Evolutionary conservation across 2,888 invertebrate species (phyloP).

Genomic region (Calameuta pallipes): DNA sequence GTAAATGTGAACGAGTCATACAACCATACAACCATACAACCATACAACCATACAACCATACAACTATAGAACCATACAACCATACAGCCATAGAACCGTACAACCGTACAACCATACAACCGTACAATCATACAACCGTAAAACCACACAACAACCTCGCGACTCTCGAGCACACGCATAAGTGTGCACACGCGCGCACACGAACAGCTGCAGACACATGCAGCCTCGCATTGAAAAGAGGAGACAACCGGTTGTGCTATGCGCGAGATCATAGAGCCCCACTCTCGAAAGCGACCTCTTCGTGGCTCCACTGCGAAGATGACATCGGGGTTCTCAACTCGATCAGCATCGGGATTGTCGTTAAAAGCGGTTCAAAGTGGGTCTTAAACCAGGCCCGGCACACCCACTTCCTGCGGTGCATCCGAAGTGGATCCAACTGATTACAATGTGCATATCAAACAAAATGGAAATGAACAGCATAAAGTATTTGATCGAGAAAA

Average conservation of each 20-base stretch:
- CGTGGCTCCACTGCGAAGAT: conserved; percentile 51
- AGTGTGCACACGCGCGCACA: conserved; percentile 25
- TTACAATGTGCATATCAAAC: neutral
- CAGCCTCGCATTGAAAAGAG: conserved; percentile 50
- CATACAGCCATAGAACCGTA: neutral
- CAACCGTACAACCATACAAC: no score
- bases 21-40: neutral
- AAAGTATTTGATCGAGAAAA: neutral
- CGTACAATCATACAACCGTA: neutral
- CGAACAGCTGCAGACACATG: neutral
- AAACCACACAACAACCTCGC: neutral
- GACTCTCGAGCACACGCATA: neutral
- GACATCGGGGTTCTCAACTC: conserved; percentile 59
- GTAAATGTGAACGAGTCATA: neutral
- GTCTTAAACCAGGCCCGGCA: neutral
- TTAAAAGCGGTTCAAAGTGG: neutral
- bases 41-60: neutral
- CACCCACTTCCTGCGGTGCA: neutral
- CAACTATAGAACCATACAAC: neutral
- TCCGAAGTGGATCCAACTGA: neutral
- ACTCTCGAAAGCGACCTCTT: conserved; percentile 58
- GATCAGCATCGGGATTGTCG: conserved; percentile 17
- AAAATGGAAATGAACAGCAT: neutral
- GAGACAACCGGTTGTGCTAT: conserved; percentile 62
- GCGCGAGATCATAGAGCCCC: conserved; percentile 59